Percentiles rank a stretch among this genome's conserved stretches.
phyloP scores from a whole-genome alignment of 2,797 vertebrate species.

The Melanogrammus aeglefinus region DNA sequence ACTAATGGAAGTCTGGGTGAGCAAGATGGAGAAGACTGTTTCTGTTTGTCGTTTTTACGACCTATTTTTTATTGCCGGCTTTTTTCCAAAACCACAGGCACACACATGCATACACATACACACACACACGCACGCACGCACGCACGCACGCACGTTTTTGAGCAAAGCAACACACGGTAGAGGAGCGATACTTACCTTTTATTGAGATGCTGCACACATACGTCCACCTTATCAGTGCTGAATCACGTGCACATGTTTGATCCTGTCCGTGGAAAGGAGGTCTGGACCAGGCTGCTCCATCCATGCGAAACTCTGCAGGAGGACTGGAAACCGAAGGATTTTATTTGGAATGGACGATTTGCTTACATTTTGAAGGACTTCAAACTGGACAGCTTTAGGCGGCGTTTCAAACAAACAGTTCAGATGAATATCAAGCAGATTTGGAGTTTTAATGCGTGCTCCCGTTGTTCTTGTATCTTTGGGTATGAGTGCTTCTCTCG shows the following conservation, averaged over 20 bases:
- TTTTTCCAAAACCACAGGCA: conserved; percentile 38
- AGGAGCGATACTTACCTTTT: conserved; percentile 29
- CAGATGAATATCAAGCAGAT: too few species aligned
- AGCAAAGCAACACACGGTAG: conserved; percentile 26
- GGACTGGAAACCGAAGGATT: neutral
- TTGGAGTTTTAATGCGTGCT: neutral
- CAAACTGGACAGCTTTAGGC: neutral
- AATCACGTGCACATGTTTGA: neutral
- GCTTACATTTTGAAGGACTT: neutral
- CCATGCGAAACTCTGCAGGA: neutral
- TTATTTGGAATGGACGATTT: neutral
- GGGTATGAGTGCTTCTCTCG: neutral
- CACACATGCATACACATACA: conserved; percentile 43
- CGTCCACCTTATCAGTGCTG: conserved; percentile 25
- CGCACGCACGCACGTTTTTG: conserved; percentile 43
- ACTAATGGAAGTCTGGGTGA: conserved; percentile 72
- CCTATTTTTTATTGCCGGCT: conserved; percentile 37
- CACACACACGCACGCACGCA: too few species aligned
- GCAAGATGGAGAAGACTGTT: conserved; percentile 70
- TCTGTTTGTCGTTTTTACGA: conserved; percentile 70
- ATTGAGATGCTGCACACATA: conserved; percentile 28
- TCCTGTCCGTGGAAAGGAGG: neutral
- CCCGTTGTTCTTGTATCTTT: neutral
- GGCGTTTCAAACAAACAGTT: neutral
- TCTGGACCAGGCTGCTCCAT: neutral